phyloP scores from a whole-genome alignment of 2,888 invertebrate genomes.

The Clivina fossor region DNA sequence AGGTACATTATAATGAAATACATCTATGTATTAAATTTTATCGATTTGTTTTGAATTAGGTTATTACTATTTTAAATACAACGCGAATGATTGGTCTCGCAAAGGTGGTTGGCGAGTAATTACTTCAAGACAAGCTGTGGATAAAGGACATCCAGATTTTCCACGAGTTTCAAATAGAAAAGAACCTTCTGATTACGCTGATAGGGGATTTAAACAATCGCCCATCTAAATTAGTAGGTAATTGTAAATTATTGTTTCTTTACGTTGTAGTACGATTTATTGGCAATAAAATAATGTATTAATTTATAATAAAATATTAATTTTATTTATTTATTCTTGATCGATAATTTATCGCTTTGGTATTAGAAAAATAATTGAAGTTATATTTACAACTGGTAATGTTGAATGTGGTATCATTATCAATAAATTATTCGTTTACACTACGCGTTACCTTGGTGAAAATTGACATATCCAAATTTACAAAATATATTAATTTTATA shows the following conservation, averaged over 20 bases:
- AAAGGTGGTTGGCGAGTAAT: conserved; percentile 72
- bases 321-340: background rate
- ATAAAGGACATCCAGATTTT: conserved; percentile 71
- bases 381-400: no score
- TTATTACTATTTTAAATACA: conserved; percentile 80
- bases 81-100: conserved; percentile 75
- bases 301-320: background rate
- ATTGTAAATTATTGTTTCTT: no score
- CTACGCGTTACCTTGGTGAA: no score
- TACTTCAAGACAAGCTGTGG: conserved; percentile 57
- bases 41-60: no score
- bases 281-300: background rate
- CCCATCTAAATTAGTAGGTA: conserved; percentile 56
- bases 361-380: no score
- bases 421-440: no score
- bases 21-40: background rate
- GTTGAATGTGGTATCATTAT: no score
- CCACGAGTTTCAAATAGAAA: conserved; percentile 63
- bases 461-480: no score
- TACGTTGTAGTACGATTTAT: background rate
- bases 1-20: background rate
- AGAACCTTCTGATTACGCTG: conserved; percentile 66
- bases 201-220: conserved; percentile 70
- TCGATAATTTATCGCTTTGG: no score
- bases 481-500: no score